Evolutionary conservation across 2,888 invertebrate species (phyloP).

Genomic region (Acanthosoma haemorrhoidale): DNA sequence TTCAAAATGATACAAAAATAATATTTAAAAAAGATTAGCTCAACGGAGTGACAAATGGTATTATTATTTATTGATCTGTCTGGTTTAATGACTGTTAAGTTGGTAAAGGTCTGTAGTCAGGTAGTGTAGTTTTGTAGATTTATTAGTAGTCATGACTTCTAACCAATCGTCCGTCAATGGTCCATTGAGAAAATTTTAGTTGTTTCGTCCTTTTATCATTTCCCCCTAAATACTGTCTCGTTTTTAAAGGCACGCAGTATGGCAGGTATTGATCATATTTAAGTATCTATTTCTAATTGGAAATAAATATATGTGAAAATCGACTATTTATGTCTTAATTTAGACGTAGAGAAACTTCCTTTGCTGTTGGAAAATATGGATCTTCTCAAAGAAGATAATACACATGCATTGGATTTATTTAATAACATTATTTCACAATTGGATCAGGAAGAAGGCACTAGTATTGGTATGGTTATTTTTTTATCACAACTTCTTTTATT

Average conservation of each 20-base stretch:
- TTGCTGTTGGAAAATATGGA: constrained; percentile 40
- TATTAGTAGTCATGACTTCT: background rate
- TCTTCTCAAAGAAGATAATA: constrained; percentile 41
- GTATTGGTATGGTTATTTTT: constrained; percentile 23
- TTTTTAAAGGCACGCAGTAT: background rate
- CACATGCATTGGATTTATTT: constrained; percentile 37
- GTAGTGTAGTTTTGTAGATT: background rate
- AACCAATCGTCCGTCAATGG: too few species aligned
- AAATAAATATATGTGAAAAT: background rate
- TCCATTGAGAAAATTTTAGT: background rate
- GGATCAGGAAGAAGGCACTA: constrained; percentile 26
- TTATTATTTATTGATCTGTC: constrained; percentile 15
- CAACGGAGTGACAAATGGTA: background rate
- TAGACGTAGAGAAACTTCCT: constrained; percentile 40
- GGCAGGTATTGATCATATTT: background rate
- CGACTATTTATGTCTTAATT: constrained; percentile 15
- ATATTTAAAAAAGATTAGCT: too few species aligned
- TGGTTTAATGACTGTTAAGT: constrained; percentile 9
- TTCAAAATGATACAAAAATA: too few species aligned
- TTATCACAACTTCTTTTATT: background rate
- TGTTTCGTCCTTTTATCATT: background rate
- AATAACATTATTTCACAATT: constrained; percentile 35
- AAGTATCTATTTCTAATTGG: background rate
- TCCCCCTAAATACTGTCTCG: background rate
- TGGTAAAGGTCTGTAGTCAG: background rate